Conservation (phyloP, 2,888 invertebrate species). For the Bellardia pandia region DNA sequence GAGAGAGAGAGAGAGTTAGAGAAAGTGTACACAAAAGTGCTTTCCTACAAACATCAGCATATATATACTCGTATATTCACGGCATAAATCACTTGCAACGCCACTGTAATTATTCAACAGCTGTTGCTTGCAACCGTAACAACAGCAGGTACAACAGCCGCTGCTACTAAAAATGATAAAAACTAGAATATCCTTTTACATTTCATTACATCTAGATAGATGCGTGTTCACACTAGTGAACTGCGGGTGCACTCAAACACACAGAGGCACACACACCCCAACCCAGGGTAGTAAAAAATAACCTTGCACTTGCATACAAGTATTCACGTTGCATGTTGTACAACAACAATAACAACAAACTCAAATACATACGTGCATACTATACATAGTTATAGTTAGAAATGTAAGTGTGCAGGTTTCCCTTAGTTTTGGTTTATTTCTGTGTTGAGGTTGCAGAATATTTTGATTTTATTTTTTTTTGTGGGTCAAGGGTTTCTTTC, state of each 20-base stretch:
- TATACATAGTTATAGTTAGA: background rate
- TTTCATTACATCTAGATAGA: conserved; percentile 36
- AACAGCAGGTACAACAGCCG: background rate
- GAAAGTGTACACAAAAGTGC: no score
- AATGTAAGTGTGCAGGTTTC: background rate
- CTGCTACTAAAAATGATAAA: background rate
- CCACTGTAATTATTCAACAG: background rate
- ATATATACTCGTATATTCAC: no score
- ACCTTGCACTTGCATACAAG: conserved; percentile 60
- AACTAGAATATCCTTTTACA: conserved; percentile 18
- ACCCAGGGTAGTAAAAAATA: conserved; percentile 2
- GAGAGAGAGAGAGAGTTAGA: no score
- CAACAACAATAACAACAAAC: background rate
- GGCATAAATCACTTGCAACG: background rate
- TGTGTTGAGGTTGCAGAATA: conserved; percentile 44
- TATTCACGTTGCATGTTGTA: conserved; percentile 19
- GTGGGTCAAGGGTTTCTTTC: conserved; percentile 65
- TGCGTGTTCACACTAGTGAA: background rate
- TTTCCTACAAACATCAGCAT: no score
- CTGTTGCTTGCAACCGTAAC: background rate
- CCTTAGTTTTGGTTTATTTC: conserved; percentile 32
- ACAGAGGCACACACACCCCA: background rate
- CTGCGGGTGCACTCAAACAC: background rate
- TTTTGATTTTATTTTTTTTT: conserved; percentile 25
- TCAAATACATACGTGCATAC: conserved; percentile 3